Percentiles rank a stretch among this genome's conserved stretches.
These are phyloP conservation scores for Stenchaetothrips biformis DNA, from an alignment of 2,888 invertebrate genomes.

Conservation along the genomic window DNA sequence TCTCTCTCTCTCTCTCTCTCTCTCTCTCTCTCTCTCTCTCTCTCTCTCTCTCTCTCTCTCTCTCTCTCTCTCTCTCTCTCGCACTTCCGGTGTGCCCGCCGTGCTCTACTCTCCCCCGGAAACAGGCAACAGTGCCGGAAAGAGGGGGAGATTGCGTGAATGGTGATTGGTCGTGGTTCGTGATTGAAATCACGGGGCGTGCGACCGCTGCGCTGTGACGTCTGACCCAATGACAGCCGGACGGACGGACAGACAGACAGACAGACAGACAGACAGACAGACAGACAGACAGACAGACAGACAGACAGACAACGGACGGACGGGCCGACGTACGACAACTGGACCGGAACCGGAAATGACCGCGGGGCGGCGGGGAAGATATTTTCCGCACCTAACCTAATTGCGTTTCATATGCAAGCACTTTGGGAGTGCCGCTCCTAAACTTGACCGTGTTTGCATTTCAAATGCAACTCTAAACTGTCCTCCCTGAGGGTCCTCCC, in stretches of 20 bases:
- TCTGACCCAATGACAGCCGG: background rate
- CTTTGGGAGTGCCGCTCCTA: background rate
- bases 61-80: too few species aligned
- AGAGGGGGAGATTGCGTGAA: too few species aligned
- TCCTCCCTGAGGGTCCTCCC: background rate
- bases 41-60: too few species aligned
- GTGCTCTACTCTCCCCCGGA: too few species aligned
- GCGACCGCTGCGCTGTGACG: background rate
- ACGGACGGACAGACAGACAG: background rate
- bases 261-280: background rate
- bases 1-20: too few species aligned
- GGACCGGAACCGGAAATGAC: too few species aligned
- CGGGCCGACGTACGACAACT: background rate
- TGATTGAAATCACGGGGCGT: background rate
- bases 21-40: too few species aligned
- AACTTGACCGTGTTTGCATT: conserved; percentile 12
- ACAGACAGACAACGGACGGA: background rate
- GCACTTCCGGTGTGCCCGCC: too few species aligned
- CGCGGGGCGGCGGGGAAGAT: background rate
- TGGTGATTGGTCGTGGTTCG: too few species aligned
- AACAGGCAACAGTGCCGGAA: too few species aligned
- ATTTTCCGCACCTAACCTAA: background rate
- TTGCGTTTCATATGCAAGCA: conserved; percentile 17
- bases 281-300: background rate
- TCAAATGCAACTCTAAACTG: conserved; percentile 17